Evolutionary conservation across 1,140 invertebrate genomes (phyloP).

Genomic region (Ylistrum balloti): DNA sequence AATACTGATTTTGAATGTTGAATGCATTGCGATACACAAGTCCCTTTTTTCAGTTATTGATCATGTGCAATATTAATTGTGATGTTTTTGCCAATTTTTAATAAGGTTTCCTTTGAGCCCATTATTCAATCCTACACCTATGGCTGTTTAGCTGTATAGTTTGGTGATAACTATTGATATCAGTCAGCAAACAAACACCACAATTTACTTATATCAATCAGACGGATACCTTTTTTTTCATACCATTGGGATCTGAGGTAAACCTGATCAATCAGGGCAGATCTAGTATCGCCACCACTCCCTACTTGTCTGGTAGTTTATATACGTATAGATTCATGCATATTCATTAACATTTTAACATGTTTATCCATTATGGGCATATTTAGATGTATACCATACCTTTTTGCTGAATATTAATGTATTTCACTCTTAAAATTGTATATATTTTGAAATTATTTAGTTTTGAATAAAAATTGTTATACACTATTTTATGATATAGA

Average conservation of each 20-base stretch:
- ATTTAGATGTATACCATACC: conserved; percentile 34
- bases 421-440: conserved; percentile 40
- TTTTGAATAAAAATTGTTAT: conserved; percentile 29
- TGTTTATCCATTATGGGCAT: conserved; percentile 19
- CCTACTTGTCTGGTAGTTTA: background rate
- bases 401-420: conserved; percentile 29
- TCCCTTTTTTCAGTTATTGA: background rate
- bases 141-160: background rate
- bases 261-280: background rate
- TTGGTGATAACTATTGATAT: background rate
- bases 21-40: conserved; percentile 34
- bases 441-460: conserved; percentile 36
- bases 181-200: background rate
- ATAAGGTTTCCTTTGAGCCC: background rate
- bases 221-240: background rate
- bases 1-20: conserved; percentile 35
- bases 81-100: conserved; percentile 38
- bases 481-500: conserved; percentile 40
- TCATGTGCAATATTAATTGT: conserved; percentile 18
- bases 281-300: background rate
- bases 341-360: conserved; percentile 28
- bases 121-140: background rate
- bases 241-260: background rate
- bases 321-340: conserved; percentile 12
- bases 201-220: background rate